Percentiles rank a stretch among this genome's conserved stretches.
phyloP scores from a whole-genome alignment of 2,113 vertebrate species.

The Pontoporia blainvillei region DNA sequence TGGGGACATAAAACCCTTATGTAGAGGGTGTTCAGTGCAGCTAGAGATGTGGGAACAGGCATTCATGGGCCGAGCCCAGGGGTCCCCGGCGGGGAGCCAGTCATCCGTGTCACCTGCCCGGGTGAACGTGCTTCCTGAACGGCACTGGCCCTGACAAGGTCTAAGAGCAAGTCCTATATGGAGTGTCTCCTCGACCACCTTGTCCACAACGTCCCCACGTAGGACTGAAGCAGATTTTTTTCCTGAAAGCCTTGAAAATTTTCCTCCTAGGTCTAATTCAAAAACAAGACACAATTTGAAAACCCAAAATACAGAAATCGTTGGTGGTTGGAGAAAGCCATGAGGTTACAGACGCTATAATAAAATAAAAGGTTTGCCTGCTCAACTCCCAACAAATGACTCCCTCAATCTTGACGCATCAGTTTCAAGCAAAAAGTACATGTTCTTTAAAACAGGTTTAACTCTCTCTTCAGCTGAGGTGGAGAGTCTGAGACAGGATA shows the following conservation, averaged over 20 bases:
- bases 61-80: accelerated
- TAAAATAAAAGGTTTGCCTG: constrained; percentile 24
- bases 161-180: neutral
- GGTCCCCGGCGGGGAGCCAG: accelerated
- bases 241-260: neutral
- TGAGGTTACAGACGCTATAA: neutral
- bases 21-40: neutral
- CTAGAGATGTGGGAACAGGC: neutral
- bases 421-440: neutral
- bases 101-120: neutral
- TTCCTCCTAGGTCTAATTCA: neutral
- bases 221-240: neutral
- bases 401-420: neutral
- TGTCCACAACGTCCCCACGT: neutral
- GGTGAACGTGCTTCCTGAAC: neutral
- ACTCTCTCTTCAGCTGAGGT: neutral
- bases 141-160: neutral
- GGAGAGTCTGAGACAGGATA: constrained; percentile 26
- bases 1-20: neutral
- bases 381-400: neutral
- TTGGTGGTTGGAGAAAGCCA: neutral
- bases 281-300: neutral
- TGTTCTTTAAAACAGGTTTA: constrained; percentile 4
- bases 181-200: neutral
- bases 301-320: neutral